phyloP scores from a whole-genome alignment of 2,113 vertebrate species.

The Alaudala cheleensis region DNA sequence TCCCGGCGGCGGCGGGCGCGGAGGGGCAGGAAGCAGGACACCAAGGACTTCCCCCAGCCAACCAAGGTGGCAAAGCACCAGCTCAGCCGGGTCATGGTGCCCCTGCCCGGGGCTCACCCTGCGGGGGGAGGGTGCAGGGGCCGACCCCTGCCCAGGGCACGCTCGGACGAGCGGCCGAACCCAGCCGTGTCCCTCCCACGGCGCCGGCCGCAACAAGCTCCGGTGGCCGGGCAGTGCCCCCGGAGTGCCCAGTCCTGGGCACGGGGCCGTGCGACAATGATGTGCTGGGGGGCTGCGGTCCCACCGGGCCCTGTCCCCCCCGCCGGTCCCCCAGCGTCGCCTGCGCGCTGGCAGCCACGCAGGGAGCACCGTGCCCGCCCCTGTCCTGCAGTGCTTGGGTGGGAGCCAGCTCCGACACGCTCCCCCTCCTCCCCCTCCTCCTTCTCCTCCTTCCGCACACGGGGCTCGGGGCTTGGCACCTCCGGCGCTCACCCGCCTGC shows the following conservation, averaged over 20 bases:
- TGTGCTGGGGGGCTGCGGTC: conserved; percentile 11
- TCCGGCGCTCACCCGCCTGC: background rate
- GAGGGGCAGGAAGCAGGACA: conserved; percentile 47
- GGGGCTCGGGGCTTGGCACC: background rate
- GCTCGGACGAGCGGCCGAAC: background rate
- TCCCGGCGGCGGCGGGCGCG: conserved; percentile 9
- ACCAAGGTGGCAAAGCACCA: conserved; percentile 58
- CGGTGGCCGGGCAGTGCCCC: background rate
- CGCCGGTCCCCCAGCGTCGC: conserved; percentile 39
- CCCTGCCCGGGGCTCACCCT: background rate
- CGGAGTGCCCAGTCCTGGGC: background rate
- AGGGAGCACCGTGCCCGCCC: conserved; percentile 60
- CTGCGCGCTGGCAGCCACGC: conserved; percentile 55
- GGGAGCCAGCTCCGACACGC: conserved; percentile 39
- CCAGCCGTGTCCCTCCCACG: background rate
- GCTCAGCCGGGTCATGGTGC: conserved; percentile 60
- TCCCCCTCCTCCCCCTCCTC: conserved; percentile 16
- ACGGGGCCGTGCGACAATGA: background rate
- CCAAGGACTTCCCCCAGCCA: conserved; percentile 50
- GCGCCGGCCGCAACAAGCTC: background rate
- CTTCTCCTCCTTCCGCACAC: background rate
- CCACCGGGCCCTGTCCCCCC: background rate
- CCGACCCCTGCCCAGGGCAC: background rate
- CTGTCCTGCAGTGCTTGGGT: conserved; percentile 65
- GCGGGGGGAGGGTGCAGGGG: background rate